These are phyloP conservation scores for Carapus acus DNA, from an alignment of 2,797 vertebrate species.

Conservation along the genomic window DNA sequence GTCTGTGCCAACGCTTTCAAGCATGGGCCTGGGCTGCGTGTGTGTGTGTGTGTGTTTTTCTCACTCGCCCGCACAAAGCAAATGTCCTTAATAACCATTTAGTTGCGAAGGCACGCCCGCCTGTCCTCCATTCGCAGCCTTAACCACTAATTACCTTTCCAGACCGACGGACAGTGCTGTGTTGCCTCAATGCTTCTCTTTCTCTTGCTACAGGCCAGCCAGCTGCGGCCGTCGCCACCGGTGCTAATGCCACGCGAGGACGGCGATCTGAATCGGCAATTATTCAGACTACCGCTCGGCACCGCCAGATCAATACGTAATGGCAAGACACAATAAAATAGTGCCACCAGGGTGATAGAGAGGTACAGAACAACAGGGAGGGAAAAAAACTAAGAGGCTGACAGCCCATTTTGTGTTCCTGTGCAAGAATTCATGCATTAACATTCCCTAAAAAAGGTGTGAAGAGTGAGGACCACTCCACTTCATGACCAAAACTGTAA, in stretches of 20 bases:
- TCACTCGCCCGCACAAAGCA: constrained; percentile 59
- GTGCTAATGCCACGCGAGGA: constrained; percentile 23
- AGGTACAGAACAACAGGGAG: not conserved
- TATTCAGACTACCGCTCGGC: not conserved
- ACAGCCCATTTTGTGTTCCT: too few species aligned
- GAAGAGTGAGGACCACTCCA: too few species aligned
- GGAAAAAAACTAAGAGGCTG: too few species aligned
- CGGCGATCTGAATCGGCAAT: not conserved
- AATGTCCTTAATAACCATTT: constrained; percentile 75
- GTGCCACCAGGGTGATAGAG: not conserved
- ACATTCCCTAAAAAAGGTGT: too few species aligned
- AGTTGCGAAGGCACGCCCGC: constrained; percentile 69
- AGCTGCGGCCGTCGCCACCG: constrained; percentile 60
- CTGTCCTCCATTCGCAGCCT: constrained; percentile 65
- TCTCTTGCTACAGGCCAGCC: constrained; percentile 58
- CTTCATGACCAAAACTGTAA: too few species aligned
- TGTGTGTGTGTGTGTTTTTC: constrained; percentile 54
- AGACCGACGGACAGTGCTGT: constrained; percentile 64
- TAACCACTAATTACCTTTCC: constrained; percentile 69
- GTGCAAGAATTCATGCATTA: too few species aligned
- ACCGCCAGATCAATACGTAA: not conserved
- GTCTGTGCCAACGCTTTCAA: constrained; percentile 39
- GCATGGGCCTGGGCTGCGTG: constrained; percentile 38
- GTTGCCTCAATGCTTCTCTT: constrained; percentile 63
- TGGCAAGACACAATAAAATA: not conserved